A percentile compares a stretch with the other conserved stretches of the same genome.
phyloP scores from a whole-genome alignment of 30 jellyfish, hydroid and myxozoan genomes.

The Mastigias papua region DNA sequence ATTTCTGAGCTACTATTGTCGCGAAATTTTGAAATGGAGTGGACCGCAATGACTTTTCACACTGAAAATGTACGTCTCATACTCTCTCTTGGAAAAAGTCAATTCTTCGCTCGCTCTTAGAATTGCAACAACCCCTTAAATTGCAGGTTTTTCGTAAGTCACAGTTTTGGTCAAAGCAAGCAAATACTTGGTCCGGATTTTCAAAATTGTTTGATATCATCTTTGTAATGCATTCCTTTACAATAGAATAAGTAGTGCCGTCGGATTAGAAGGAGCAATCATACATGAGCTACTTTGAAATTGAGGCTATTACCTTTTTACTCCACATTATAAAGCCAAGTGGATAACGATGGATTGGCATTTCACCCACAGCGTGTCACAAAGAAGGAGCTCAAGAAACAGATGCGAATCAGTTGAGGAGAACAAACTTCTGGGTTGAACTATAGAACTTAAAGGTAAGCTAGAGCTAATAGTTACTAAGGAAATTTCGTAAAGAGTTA shows the following conservation, averaged over 20 bases:
- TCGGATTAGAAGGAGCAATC: conserved; percentile 47
- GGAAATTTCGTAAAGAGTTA: no score
- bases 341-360: not conserved
- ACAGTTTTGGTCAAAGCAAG: not conserved
- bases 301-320: conserved; percentile 10
- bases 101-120: no score
- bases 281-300: not conserved
- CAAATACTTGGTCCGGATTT: conserved; percentile 1
- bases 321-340: not conserved
- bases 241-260: conserved; percentile 46
- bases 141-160: not conserved
- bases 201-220: not conserved
- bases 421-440: not conserved
- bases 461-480: no score
- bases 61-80: no score
- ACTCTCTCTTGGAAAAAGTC: no score
- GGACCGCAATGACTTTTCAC: no score
- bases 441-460: no score
- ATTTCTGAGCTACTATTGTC: no score
- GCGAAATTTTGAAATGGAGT: no score
- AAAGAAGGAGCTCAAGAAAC: not conserved
- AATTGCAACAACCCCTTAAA: not conserved
- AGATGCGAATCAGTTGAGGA: not conserved
- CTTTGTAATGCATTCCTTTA: not conserved
- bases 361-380: not conserved